Evolutionary conservation across 2,113 vertebrate genomes (phyloP), one percentile per base, ranked within the genome.

Genomic region (Anolis carolinensis): DNA sequence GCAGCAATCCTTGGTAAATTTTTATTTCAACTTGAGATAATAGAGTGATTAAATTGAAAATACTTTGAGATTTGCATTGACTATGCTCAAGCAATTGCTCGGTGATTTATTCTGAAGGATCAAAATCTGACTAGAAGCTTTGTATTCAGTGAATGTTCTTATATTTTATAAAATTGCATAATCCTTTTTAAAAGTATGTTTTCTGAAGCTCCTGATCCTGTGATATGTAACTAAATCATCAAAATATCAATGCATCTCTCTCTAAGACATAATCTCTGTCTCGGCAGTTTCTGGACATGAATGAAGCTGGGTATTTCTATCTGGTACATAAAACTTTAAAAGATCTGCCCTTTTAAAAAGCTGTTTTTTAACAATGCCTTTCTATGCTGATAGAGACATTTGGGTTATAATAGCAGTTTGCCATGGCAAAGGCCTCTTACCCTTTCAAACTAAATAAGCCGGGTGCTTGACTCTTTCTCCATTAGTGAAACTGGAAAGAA

Each of bases 401-500:
- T 39, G 39, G 5, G 0, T 79, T 44, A 78, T 92, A 50, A 13
- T 79, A 25, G 16, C 13, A 81, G 74, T 13, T 92, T 23, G 14
- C n/a, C 73, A 52, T 39, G 52, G 62, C 50, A 88, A 74, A 88
- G 63, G 7, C 20, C 5, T 2, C 18, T 18, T 20, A 68, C 2
- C 84, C 62, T 87, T 48, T 91, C 62, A 84, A 73, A 20, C 44
- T 44, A 9, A 39, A 44, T 39, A 79, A 79, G n/a, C 68, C 7
- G 0, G 52, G 44, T 50, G 23, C 84, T 88, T 90, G 32, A 62
- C 83, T 89, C 55, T 72, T 88, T 87, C 36, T 13, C 9, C 2
- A 11, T 83, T 11, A 55, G 32, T 55, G 85, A 88, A 84, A 52
- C 9, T 71, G 77, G 77, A 74, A 85, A 52, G 27, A 76, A 84